phyloP scores from a whole-genome alignment of 2,797 vertebrate genomes.

The Strix occidentalis region DNA sequence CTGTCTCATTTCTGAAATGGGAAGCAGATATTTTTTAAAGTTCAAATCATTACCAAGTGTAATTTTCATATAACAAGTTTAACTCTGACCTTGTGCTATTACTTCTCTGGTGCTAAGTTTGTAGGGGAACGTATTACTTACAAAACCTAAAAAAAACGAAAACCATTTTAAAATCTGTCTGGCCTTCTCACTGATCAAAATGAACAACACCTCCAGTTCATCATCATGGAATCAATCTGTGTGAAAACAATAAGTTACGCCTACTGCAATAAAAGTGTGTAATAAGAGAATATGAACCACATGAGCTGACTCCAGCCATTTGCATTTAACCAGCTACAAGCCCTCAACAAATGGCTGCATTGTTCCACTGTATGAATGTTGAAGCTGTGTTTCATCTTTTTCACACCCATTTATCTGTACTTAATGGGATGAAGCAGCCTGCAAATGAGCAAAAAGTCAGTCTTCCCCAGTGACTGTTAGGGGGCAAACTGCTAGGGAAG shows the following conservation, averaged over 20 bases:
- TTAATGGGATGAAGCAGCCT: not conserved
- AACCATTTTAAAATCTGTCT: not conserved
- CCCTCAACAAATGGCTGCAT: not conserved
- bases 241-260: not conserved
- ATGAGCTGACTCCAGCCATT: not conserved
- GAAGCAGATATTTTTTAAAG: conserved; percentile 66
- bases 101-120: conserved; percentile 24
- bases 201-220: not conserved
- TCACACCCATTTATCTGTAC: not conserved
- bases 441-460: not conserved
- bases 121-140: not conserved
- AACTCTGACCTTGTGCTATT: conserved; percentile 44
- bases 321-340: not conserved
- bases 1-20: conserved; percentile 65
- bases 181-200: not conserved
- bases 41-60: conserved; percentile 65
- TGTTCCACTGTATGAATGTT: not conserved
- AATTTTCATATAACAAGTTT: conserved; percentile 64
- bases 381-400: not conserved
- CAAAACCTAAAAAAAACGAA: not conserved
- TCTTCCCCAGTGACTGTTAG: not conserved
- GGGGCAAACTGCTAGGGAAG: not conserved
- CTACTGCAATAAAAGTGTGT: not conserved
- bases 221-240: not conserved
- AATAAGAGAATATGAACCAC: not conserved